Conservation (phyloP, 1,140 invertebrate species). For the Leptopilina clavipes region DNA sequence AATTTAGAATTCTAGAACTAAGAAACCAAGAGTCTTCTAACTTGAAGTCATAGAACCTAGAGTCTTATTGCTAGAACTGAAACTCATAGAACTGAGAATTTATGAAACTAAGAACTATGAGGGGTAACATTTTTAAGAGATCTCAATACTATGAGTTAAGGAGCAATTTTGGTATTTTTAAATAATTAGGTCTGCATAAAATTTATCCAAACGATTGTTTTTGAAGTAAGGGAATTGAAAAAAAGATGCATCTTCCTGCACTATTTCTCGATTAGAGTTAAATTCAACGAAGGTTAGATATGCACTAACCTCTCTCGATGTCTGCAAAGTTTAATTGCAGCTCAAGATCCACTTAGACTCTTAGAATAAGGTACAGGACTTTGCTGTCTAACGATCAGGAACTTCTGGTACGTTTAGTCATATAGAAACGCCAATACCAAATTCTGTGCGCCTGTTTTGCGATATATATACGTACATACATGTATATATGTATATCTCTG, state of each 20-base stretch:
- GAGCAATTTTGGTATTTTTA: too few relatives aligned
- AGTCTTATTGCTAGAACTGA: too few relatives aligned
- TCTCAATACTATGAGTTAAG: too few relatives aligned
- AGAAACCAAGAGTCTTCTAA: too few relatives aligned
- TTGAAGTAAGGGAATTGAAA: too few relatives aligned
- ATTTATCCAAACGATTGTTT: too few relatives aligned
- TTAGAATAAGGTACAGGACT: conserved; percentile 49
- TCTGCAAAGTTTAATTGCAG: conserved; percentile 55
- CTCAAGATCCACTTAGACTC: conserved; percentile 53
- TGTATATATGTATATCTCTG: conserved; percentile 36
- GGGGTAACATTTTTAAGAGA: too few relatives aligned
- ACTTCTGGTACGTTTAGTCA: conserved; percentile 41
- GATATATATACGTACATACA: conserved; percentile 34
- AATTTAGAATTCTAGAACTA: too few relatives aligned
- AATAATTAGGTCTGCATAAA: too few relatives aligned
- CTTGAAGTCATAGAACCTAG: too few relatives aligned
- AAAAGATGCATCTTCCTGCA: not conserved
- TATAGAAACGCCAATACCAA: conserved; percentile 45
- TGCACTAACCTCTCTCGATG: conserved; percentile 42
- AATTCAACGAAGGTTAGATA: not conserved
- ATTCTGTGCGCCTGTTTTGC: not conserved
- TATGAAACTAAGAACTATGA: too few relatives aligned
- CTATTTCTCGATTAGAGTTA: not conserved
- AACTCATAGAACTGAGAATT: too few relatives aligned
- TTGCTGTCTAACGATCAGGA: conserved; percentile 45